Evolutionary conservation across 2,113 vertebrate genomes (phyloP).

Genomic region (Serranochromis macrocephalus): DNA sequence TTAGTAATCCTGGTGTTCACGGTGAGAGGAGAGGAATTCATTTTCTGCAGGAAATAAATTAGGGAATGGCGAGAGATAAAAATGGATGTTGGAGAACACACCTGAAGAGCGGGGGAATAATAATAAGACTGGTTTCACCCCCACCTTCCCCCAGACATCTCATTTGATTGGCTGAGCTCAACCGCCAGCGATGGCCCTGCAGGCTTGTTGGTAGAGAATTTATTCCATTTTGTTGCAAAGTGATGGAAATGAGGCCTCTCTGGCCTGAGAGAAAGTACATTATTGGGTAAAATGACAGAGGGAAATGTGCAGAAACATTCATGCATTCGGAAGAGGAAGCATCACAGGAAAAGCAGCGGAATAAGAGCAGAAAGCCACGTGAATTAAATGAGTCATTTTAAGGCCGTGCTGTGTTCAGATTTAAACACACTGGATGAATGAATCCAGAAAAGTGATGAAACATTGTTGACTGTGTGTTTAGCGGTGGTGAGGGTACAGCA

Average conservation of each 20-base stretch:
- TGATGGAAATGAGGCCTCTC: conserved; percentile 42
- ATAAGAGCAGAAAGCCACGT: background rate
- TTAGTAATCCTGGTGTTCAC: conserved; percentile 47
- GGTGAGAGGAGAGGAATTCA: conserved; percentile 41
- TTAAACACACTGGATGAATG: background rate
- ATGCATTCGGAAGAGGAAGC: background rate
- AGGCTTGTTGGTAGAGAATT: conserved; percentile 25
- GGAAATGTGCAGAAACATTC: background rate
- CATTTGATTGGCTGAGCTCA: conserved; percentile 41
- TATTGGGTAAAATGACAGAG: conserved; percentile 16
- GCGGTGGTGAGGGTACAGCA: background rate
- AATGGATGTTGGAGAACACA: conserved; percentile 56
- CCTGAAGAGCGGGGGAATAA: conserved; percentile 25
- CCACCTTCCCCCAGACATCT: background rate
- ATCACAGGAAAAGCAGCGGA: background rate
- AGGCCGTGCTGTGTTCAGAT: background rate
- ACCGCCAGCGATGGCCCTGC: conserved; percentile 12
- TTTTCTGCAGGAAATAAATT: conserved; percentile 59
- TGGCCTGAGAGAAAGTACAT: conserved; percentile 27
- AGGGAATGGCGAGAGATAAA: conserved; percentile 21
- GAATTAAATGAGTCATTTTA: background rate
- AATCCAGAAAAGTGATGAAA: background rate
- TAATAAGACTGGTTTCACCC: conserved; percentile 41
- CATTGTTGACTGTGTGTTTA: background rate
- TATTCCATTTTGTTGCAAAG: conserved; percentile 49